Conservation (phyloP, 2,888 invertebrate species). For the Iselma pallidipennis region DNA sequence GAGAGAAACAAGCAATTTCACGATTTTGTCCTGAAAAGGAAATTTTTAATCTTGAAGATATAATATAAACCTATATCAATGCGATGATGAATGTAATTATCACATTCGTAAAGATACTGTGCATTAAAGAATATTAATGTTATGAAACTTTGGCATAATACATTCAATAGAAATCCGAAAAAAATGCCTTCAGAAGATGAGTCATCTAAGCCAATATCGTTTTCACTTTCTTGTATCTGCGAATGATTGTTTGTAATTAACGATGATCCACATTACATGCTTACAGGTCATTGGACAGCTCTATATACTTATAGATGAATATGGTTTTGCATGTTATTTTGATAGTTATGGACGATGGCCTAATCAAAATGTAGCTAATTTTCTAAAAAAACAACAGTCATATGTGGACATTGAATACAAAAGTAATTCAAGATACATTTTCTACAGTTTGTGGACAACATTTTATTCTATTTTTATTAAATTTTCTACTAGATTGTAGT, state of each 20-base stretch:
- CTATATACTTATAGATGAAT: conserved; percentile 7
- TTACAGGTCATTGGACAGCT: conserved; percentile 10
- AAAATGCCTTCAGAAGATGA: conserved; percentile 2
- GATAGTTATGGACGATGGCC: conserved; percentile 14
- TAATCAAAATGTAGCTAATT: neutral
- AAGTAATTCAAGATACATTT: neutral
- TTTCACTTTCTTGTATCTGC: conserved; percentile 7
- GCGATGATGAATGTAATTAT: neutral
- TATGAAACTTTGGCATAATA: conserved; percentile 8
- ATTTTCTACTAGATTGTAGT: neutral
- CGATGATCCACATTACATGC: conserved; percentile 6
- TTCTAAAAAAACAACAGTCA: conserved; percentile 6
- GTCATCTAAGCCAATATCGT: neutral
- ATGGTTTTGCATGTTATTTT: conserved; percentile 5
- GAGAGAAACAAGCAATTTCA: neutral
- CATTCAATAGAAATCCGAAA: conserved; percentile 12
- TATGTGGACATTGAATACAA: conserved; percentile 9
- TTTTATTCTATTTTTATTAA: too few species aligned
- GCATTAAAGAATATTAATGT: conserved; percentile 1
- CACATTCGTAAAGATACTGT: neutral
- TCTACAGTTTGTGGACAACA: neutral
- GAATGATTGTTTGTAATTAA: neutral
- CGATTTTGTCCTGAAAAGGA: neutral
- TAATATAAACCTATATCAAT: neutral
- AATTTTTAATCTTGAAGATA: conserved; percentile 5